phyloP scores from a whole-genome alignment of 64 coral and sea anemone species.

The Pocillopora verrucosa region DNA sequence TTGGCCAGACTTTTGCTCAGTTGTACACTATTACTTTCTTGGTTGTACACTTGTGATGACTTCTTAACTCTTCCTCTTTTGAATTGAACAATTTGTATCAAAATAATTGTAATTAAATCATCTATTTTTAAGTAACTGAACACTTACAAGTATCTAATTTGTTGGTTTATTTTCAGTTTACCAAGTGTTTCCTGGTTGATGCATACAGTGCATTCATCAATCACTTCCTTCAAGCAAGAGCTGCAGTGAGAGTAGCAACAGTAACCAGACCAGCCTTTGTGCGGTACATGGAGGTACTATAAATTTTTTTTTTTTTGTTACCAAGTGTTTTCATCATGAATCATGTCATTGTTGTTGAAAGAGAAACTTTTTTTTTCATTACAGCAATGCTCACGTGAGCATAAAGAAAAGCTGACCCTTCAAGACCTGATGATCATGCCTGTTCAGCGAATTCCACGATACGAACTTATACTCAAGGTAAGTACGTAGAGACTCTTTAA shows the following conservation, averaged over 20 bases:
- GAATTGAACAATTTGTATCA: too few relatives aligned
- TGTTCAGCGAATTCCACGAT: slow-evolving; percentile 98
- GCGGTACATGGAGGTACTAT: slow-evolving; percentile 85
- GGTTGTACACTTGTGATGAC: too few relatives aligned
- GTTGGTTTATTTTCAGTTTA: slow-evolving; percentile 62
- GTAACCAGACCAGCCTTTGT: slow-evolving; percentile 84
- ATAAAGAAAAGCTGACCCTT: slow-evolving; percentile 85
- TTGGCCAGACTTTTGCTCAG: too few relatives aligned
- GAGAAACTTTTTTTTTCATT: background rate
- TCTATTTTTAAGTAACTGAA: background rate
- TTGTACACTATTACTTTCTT: too few relatives aligned
- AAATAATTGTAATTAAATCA: too few relatives aligned
- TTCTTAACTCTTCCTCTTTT: too few relatives aligned
- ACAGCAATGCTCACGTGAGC: slow-evolving; percentile 83
- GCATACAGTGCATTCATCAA: slow-evolving; percentile 98
- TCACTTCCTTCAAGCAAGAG: slow-evolving; percentile 91
- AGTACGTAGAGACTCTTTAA: too few relatives aligned
- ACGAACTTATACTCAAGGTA: slow-evolving; percentile 91
- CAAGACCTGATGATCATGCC: slow-evolving; percentile 99
- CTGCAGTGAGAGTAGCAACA: slow-evolving; percentile 84
- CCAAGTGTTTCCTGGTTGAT: slow-evolving; percentile 94
- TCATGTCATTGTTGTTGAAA: background rate
- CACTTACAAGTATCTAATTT: background rate
- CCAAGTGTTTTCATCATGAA: background rate
- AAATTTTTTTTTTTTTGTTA: background rate